Percentiles rank a stretch among this genome's conserved stretches.
These are phyloP conservation scores for Trichomycterus rosablanca DNA, from an alignment of 2,113 vertebrate genomes.

Conservation along the genomic window DNA sequence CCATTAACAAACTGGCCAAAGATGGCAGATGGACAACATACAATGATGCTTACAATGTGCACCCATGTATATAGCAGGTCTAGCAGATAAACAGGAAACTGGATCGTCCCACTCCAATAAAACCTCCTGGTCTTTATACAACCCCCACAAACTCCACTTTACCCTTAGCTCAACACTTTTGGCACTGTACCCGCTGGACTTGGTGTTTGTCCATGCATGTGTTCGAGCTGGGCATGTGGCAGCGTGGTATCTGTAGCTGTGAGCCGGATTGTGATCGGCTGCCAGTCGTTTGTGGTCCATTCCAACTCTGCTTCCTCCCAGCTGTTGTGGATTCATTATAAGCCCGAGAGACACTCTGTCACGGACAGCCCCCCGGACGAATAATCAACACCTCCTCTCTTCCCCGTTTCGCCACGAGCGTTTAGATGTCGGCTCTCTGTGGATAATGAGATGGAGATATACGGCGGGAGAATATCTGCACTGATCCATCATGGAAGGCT, in stretches of 20 bases:
- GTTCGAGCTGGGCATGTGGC: slow-evolving; percentile 23
- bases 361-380: slow-evolving; percentile 54
- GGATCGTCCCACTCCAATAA: slow-evolving; percentile 70
- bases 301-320: slow-evolving; percentile 70
- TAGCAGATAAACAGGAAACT: too few relatives aligned
- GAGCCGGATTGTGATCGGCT: slow-evolving; percentile 56
- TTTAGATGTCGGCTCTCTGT: slow-evolving; percentile 47
- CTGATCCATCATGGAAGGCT: slow-evolving; percentile 15
- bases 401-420: slow-evolving; percentile 33
- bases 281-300: slow-evolving; percentile 65
- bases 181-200: slow-evolving; percentile 54
- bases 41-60: too few relatives aligned
- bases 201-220: slow-evolving; percentile 28
- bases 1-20: too few relatives aligned
- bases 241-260: slow-evolving; percentile 52
- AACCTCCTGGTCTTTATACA: slow-evolving; percentile 69
- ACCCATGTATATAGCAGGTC: too few relatives aligned
- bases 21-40: too few relatives aligned
- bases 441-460: slow-evolving; percentile 41
- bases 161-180: slow-evolving; percentile 66
- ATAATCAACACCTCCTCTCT: slow-evolving; percentile 56
- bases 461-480: slow-evolving; percentile 30
- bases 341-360: slow-evolving; percentile 35
- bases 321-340: slow-evolving; percentile 64
- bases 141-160: slow-evolving; percentile 65